These are phyloP conservation scores for Trogon surrucura DNA, from an alignment of 2,113 vertebrate genomes.

Conservation along the genomic window DNA sequence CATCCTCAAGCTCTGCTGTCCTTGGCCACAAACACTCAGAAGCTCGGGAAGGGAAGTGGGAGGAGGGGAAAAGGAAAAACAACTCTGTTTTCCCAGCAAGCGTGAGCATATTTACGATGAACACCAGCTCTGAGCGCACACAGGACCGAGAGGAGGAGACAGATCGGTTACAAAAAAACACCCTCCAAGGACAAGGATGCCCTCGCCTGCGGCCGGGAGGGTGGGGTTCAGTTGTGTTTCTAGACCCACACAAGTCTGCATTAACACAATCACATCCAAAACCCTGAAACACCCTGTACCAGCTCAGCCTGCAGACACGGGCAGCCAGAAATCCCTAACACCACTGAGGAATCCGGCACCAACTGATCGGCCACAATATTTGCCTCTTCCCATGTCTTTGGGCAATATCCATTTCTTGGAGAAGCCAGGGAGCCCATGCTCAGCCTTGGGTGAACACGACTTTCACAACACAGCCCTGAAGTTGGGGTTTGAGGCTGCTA, in stretches of 20 bases:
- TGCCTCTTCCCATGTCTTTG: fast-evolving
- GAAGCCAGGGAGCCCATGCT: background rate
- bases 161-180: background rate
- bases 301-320: fast-evolving
- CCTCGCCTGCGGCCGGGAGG: background rate
- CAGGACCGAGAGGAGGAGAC: background rate
- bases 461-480: background rate
- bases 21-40: background rate
- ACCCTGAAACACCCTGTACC: background rate
- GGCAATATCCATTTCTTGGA: background rate
- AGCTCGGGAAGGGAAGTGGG: background rate
- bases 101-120: background rate
- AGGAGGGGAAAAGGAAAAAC: slow-evolving; percentile 4
- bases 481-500: background rate
- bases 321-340: background rate
- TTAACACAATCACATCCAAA: background rate
- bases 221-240: background rate
- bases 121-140: fast-evolving
- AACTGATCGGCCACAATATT: fast-evolving
- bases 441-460: background rate
- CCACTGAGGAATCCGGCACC: background rate
- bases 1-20: background rate
- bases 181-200: background rate
- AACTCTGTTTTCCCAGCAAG: background rate
- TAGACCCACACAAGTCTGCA: fast-evolving